Base-by-base conservation (phyloP, 2,888 invertebrate species). In the Rhorus exstirpatorius region DNA sequence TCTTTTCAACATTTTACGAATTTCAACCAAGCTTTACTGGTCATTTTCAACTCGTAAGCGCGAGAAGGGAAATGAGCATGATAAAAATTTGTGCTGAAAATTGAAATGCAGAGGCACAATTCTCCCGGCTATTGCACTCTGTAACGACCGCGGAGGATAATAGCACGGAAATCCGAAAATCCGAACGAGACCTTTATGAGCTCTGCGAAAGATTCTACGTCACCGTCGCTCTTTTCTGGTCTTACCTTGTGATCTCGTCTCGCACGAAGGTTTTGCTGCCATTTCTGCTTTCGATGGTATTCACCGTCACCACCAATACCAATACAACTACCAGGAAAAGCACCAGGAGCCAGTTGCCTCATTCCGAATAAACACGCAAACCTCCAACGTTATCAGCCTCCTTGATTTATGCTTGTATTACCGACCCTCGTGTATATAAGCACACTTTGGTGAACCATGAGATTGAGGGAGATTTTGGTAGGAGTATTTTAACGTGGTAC, bases 221-320 rank as follows among this genome's bases (percentile, higher is more conserved):
- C 63, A 46, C 67, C 61, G 44, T 53, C 55, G 71, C 53, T 65
- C 63, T 58, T 81, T 74, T 81, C 61, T 78, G 53, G 58, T 35
- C 67, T 70, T 68, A 68, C 41, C 55, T 58, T 49, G 68, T 46
- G 72, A 78, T 76, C 77, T 46, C 61, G 78, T 44, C 46, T 51
- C 55, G 53, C 41, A 21, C 17, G 21, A 44, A 41, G 49, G 53
- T 68, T 77, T 1, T 19, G 49, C 4, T 49, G 38, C 19, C 53
- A 53, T 49, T 38, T 38, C 38, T 74, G 72, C 68, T 53, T 35
- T 74, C 74, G 61, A 78, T 76, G 70, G 63, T 58, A 72, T 72
- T 78, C 46, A 63, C 46, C 67, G 71, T 31, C 10, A 35, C 0
- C 35, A 26, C 24, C 24, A 12, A 2, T 12, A 41, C 38, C 61